Base-by-base conservation (phyloP, 2,888 invertebrate species). In the Oeneis ivallda region DNA sequence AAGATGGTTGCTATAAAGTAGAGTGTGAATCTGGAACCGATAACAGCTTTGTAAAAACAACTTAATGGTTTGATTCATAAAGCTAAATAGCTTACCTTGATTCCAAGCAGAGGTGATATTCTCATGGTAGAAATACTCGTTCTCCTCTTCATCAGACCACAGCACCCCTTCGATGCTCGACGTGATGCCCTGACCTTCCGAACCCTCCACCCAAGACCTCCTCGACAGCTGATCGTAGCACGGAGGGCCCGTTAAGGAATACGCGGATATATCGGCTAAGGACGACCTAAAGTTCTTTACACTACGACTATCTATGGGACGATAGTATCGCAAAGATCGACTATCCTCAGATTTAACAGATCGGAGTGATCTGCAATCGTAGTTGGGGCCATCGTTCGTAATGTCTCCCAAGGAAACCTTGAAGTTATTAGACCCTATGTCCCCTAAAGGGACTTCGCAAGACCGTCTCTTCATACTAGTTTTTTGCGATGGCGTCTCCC, bases 81-180 rank as follows among this genome's bases (percentile, higher is more conserved):
- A n/a, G n/a, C 7, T 43, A n/a, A 19, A 17, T 10, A 11, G 73
- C 87, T 78, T 45, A 92, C 92, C 92, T 92, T 92, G 83, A 82
- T 91, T 91, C 88, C 89, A 92, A 34, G 92, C 89, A 8, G 89
- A 78, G 3, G 89, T 89, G 41, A 92, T 86, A 62, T 92, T 92
- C 76, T 92, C 92, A 59, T 92, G 92, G 70, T 90, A 91, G 78
- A 92, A 91, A 70, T 92, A 92, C 74, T 92, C 92, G 67, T 86
- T 92, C 65, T 92, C 92, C 72, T 92, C 92, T 71, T 92, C 92
- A 82, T 92, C 92, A 1, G 92, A 92, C 92, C 92, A 92, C 72
- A 92, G 82, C 26, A 92, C 92, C 0, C 92, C 92, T 73, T 92
- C 92, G 41, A 92, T 92, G 69, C 92, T 92, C 15, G 92, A 92